Evolutionary conservation across 2,113 vertebrate genomes (phyloP), one percentile per base, ranked within the genome.

Genomic region (Dermatemys mawii): DNA sequence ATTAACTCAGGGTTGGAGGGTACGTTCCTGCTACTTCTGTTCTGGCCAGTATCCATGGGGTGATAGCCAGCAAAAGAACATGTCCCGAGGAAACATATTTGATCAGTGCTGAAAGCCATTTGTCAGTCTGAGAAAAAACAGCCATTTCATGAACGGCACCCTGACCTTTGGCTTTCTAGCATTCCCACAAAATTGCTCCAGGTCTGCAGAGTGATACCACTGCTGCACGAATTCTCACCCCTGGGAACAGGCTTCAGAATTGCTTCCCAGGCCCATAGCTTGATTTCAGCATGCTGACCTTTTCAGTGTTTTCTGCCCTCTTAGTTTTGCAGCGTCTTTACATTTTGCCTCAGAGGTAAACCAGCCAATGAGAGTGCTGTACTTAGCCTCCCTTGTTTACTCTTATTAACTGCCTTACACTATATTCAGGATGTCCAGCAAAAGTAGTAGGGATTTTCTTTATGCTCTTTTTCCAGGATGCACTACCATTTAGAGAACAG

Each of bases 31-130:
- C 94, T 93, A 94, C 97, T 97, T 96, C 97, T 95, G 96, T 96
- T 97, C 97, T 97, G 97, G 97, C 96, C 93, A 96, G 86, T 94
- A 95, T 96, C 96, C 95, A 91, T 93, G 91, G 91, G 97, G 97
- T 94, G 94, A 96, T 96, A 94, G 96, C 95, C 97, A 96, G 93
- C 90, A 89, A 89, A 94, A 79, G 12, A 76, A 44, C 12, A 27
- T 76, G 44, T 26, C 41, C 41, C 2, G 24, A 76, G 87, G 94
- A 89, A 95, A 93, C 86, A 6, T 48, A 67, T 75, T 94, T 94
- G 90, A 93, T 96, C 95, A 94, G 83, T 95, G 83, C 91, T 89
- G 83, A 81, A 11, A 96, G 90, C 93, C 91, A 87, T 97, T 94
- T 94, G 94, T 97, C 94, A 97, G 63, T 67, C 91, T 97, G 97